Base-by-base conservation (phyloP, 2,113 vertebrate genomes). In the Tachysurus fulvidraco region DNA sequence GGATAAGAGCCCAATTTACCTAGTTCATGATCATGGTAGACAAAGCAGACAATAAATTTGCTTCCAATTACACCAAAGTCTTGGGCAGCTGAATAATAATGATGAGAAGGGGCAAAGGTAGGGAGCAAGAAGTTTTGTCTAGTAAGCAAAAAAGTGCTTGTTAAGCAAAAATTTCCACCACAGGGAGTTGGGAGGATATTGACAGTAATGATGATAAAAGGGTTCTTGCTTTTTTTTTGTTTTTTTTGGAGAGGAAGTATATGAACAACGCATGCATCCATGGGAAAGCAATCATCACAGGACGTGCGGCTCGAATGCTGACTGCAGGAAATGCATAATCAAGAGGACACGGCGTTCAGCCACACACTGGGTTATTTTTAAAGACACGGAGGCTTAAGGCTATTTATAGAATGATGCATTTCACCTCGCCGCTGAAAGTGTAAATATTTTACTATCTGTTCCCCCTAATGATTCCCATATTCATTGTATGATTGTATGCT, bases 391-490 rank as follows among this genome's bases (percentile, higher is more conserved):
- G 52, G 62, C 76, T 50, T 46, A 16, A 60, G 36, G 30, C 54
- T 85, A 78, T 86, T 86, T 54, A 86, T 71, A 86, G 50, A 86
- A 77, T 25, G 44, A 81, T 71, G 64, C 64, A 81, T 54, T 71
- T 80, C 23, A 71, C 62, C 62, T 81, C 16, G 6, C 30, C 13
- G 62, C 6, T 80, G 52, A 3, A 25, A 46, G 69, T 44, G 54
- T 60, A 84, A 76, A 44, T 84, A 44, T 84, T 84, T 84, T 28
- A 78, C 74, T 78, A 80, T 60, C 78, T 25, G 30, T 60, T 60
- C 25, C 8, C 55, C 55, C 30, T 60, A 59, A 80, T 59, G 55
- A 60, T 44, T 81, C 55, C 25, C 76, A 12, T 80, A 62, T 44
- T 80, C 79, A 64, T 9, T n/a, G 76, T 69, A 21, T 14, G 73